Evolutionary conservation across 2,113 vertebrate genomes (phyloP), one percentile per base, ranked within the genome.

Genomic region (Vidua chalybeata): DNA sequence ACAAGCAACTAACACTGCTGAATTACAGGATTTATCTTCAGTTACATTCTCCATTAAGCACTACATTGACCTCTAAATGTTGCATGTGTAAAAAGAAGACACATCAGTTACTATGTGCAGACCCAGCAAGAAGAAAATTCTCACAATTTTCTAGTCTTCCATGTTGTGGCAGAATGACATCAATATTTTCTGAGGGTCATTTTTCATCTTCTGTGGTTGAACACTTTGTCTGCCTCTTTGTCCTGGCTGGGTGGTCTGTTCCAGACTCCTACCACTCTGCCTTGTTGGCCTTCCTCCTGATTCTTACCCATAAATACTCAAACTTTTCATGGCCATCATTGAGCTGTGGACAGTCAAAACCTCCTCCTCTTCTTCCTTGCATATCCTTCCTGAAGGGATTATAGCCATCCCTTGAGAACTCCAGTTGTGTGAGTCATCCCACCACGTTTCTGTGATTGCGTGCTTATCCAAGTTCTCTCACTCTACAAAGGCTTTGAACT

Each of bases 251-350:
- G 13, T 63, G 31, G 16, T 30, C 43, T 51, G 23, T 14, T 43
- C 10, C 15, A 63, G 13, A 12, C 13, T 62, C 31, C 27, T 43
- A 21, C 9, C 43, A 26, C 0, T 0, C 33, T 64, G 33, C 27
- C 27, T 30, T 56, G 15, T 23, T 33, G 43, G 19, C 15, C 19
- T 71, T 64, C 33, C 19, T 55, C 22, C 31, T 45, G 43, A 24
- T 31, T 69, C 63, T 28, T 33, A 10, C 15, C 22, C 43, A 35
- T 41, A 14, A 46, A 26, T 27, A 45, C 18, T 31, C 41, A 37
- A 63, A 35, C 3, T 31, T 64, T 24, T 33, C 20, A 37, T 24
- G 13, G 28, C 51, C 28, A 45, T 15, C 43, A 26, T 12, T 0
- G 10, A 64, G 9, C 51, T 58, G 51, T 30, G 46, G 43, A 45